These are phyloP conservation scores for Pollenia labialis DNA, from an alignment of 2,888 invertebrate species.

Conservation along the genomic window DNA sequence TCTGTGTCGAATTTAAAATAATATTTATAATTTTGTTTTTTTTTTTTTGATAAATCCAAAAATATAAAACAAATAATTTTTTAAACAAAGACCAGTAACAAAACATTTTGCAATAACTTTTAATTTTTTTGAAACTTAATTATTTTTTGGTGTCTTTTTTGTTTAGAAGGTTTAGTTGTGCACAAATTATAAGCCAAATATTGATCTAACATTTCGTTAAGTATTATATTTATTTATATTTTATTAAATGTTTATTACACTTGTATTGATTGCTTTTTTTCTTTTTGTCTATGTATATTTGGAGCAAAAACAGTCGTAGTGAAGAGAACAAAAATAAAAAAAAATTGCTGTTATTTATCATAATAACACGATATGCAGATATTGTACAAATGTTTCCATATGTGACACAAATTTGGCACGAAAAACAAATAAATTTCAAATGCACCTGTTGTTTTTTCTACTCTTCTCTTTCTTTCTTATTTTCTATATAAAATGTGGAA, in stretches of 20 bases:
- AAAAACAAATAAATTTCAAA: slow-evolving; percentile 68
- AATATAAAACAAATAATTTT: not conserved
- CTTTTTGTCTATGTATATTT: slow-evolving; percentile 17
- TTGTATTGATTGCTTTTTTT: slow-evolving; percentile 50
- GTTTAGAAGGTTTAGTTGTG: not conserved
- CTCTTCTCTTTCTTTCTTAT: not conserved
- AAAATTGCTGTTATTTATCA: slow-evolving; percentile 60
- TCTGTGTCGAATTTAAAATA: no score
- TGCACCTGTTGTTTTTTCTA: slow-evolving; percentile 32
- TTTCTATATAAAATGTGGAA: no score
- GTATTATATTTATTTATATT: slow-evolving; percentile 44
- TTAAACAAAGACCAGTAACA: not conserved
- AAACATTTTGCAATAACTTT: not conserved
- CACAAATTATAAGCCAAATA: slow-evolving; percentile 16
- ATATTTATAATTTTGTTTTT: no score
- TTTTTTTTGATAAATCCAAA: no score
- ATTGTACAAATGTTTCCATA: slow-evolving; percentile 57
- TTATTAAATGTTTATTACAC: slow-evolving; percentile 54
- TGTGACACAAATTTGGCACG: slow-evolving; percentile 70
- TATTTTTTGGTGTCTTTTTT: not conserved
- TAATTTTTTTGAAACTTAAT: not conserved
- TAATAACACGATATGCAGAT: slow-evolving; percentile 64
- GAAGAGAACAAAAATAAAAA: slow-evolving; percentile 2
- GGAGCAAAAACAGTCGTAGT: not conserved
- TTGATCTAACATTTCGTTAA: slow-evolving; percentile 60